Evolutionary conservation across 2,888 invertebrate species (phyloP).

Genomic region (Beris morrisii): DNA sequence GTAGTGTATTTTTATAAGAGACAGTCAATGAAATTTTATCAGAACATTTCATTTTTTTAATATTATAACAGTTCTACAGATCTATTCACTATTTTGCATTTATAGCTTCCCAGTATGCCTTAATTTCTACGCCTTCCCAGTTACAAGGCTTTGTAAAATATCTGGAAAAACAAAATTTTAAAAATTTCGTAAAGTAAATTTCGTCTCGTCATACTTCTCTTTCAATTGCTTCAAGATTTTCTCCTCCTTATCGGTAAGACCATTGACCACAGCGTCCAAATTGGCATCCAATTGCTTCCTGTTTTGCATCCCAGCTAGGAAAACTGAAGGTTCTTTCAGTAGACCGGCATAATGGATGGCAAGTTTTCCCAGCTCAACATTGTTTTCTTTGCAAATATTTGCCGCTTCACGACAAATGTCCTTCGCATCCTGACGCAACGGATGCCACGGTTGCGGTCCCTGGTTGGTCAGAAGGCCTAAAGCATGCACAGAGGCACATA

Average conservation of each 20-base stretch:
- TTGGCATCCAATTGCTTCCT: constrained; percentile 61
- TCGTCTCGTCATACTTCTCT: constrained; percentile 57
- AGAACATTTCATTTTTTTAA: not conserved
- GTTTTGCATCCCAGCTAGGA: constrained; percentile 72
- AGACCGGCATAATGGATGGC: constrained; percentile 65
- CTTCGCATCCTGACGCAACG: constrained; percentile 67
- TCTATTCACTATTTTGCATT: not conserved
- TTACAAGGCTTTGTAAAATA: constrained; percentile 45
- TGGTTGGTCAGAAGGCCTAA: constrained; percentile 76
- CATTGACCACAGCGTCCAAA: constrained; percentile 62
- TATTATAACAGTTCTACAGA: not conserved
- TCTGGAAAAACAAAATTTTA: constrained; percentile 8
- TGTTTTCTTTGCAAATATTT: constrained; percentile 64
- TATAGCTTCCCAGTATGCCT: constrained; percentile 49
- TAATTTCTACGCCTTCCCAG: constrained; percentile 66
- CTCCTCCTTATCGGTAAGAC: constrained; percentile 64
- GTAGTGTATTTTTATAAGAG: not conserved
- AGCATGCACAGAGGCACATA: constrained; percentile 75
- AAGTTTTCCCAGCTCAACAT: constrained; percentile 65
- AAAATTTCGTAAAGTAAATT: constrained; percentile 31
- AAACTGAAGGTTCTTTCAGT: constrained; percentile 64
- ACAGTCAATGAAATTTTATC: not conserved
- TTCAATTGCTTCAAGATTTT: constrained; percentile 61
- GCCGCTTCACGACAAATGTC: constrained; percentile 63
- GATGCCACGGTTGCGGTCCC: constrained; percentile 77